phyloP scores from a whole-genome alignment of 2,888 invertebrate genomes.

The Imbricaverruca yamaguchii region DNA sequence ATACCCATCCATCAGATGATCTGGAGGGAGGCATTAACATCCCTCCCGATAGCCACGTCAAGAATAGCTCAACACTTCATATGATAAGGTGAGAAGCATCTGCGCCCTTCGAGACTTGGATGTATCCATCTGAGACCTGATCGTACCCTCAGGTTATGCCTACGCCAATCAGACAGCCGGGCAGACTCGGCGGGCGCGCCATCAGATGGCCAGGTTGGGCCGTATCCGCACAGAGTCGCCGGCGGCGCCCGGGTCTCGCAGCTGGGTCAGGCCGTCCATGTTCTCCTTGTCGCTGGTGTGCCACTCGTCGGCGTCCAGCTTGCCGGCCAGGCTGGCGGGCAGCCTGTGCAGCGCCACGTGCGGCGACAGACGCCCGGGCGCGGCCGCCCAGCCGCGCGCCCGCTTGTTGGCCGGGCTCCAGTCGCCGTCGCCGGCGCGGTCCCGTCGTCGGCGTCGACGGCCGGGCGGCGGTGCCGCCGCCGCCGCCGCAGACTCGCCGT shows the following conservation, averaged over 20 bases:
- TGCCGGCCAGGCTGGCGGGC: background rate
- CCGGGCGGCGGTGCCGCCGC: background rate
- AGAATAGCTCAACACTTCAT: too few species aligned
- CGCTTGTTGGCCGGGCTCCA: background rate
- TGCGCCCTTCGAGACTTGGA: too few species aligned
- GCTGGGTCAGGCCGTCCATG: background rate
- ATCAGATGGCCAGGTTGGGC: conserved; percentile 1
- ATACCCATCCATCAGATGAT: too few species aligned
- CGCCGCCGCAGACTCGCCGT: background rate
- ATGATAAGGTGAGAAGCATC: too few species aligned
- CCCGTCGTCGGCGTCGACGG: background rate
- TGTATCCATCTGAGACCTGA: too few species aligned
- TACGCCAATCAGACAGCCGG: too few species aligned
- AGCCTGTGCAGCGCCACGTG: background rate
- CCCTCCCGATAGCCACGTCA: too few species aligned
- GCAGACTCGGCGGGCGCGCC: background rate
- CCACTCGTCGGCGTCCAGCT: background rate
- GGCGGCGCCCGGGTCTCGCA: conserved; percentile 11
- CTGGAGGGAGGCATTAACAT: too few species aligned
- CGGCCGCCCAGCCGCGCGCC: background rate
- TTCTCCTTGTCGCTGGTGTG: background rate
- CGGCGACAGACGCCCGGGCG: background rate
- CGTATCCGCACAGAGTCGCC: background rate
- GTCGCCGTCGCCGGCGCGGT: background rate
- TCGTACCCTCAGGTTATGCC: too few species aligned